Conservation (phyloP, 2,113 vertebrate genomes). For the Oryzias celebensis region DNA sequence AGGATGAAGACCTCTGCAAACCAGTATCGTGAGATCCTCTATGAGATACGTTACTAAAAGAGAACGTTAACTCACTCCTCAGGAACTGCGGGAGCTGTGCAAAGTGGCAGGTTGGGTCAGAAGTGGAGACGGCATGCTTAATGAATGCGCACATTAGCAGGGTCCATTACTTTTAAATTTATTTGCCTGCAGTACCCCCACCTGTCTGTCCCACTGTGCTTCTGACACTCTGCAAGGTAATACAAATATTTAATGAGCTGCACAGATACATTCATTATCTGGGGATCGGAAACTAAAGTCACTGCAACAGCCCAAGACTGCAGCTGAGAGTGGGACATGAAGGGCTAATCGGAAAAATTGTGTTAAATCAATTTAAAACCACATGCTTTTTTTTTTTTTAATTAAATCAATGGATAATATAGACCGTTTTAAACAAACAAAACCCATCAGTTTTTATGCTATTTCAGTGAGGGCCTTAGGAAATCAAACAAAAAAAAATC, state of each 20-base stretch:
- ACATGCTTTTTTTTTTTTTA: too few relatives aligned
- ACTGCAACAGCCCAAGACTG: background rate
- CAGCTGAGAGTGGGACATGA: too few relatives aligned
- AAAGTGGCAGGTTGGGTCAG: conserved; percentile 43
- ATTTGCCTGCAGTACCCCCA: conserved; percentile 58
- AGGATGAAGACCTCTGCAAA: conserved; percentile 49
- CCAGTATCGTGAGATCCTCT: conserved; percentile 24
- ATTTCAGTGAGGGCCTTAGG: too few relatives aligned
- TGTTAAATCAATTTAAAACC: too few relatives aligned
- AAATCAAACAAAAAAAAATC: too few relatives aligned
- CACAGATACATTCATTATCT: conserved; percentile 32
- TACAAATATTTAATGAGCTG: background rate
- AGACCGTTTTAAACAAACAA: too few relatives aligned
- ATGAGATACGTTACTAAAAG: conserved; percentile 69
- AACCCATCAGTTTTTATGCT: too few relatives aligned
- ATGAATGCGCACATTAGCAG: conserved; percentile 67
- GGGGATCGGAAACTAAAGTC: conserved; percentile 14
- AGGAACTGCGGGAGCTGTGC: conserved; percentile 26
- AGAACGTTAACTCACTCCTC: conserved; percentile 64
- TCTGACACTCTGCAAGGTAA: conserved; percentile 41
- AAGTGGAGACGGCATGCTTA: conserved; percentile 38
- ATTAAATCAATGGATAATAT: too few relatives aligned
- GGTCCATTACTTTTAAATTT: conserved; percentile 65
- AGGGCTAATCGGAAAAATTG: too few relatives aligned
- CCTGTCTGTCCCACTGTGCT: conserved; percentile 54